Evolutionary conservation across 2,113 vertebrate species (phyloP).

Genomic region (Cinclus mexicanus): DNA sequence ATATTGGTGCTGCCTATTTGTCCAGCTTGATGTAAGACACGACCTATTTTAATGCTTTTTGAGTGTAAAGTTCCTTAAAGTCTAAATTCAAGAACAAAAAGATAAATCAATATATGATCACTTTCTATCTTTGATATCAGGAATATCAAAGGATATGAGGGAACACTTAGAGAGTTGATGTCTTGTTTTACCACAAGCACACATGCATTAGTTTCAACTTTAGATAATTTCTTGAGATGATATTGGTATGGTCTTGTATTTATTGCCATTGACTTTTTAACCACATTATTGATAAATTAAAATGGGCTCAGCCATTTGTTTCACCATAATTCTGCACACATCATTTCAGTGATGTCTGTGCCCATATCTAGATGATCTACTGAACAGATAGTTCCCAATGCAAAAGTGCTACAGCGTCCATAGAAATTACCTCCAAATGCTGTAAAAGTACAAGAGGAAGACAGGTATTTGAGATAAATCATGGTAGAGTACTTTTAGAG

Average conservation of each 20-base stretch:
- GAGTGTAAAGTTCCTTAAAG: background rate
- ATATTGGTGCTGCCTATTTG: background rate
- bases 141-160: background rate
- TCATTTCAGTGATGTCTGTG: background rate
- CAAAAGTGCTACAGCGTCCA: background rate
- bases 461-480: background rate
- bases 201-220: background rate
- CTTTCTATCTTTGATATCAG: background rate
- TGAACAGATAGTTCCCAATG: background rate
- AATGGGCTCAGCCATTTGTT: background rate
- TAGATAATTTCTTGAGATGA: background rate
- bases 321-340: background rate
- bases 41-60: background rate
- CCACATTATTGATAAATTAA: background rate
- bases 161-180: background rate
- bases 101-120: background rate
- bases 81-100: background rate
- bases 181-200: background rate
- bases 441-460: background rate
- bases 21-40: background rate
- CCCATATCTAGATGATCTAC: background rate
- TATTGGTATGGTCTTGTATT: background rate
- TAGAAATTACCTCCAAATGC: background rate
- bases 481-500: background rate
- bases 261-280: background rate